These are phyloP conservation scores for Luperina testacea DNA, from an alignment of 2,888 invertebrate genomes.

Conservation along the genomic window DNA sequence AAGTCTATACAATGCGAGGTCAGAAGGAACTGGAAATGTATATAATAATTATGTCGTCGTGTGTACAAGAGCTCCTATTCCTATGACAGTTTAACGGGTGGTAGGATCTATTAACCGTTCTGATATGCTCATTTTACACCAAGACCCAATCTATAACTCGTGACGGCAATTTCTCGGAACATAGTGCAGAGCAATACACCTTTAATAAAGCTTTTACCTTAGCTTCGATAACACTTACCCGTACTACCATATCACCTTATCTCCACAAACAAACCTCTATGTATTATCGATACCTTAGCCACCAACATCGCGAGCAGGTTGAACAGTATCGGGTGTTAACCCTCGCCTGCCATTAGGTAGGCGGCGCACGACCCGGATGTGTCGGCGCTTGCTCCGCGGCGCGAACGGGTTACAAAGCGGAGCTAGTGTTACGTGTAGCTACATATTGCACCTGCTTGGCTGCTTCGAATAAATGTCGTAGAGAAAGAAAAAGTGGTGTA, in stretches of 20 bases:
- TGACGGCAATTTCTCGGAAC: neutral
- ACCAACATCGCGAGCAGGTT: constrained; percentile 31
- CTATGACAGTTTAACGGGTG: neutral
- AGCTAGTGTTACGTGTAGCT: constrained; percentile 16
- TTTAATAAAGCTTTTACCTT: neutral
- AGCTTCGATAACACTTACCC: neutral
- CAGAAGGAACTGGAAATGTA: neutral
- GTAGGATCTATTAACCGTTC: neutral
- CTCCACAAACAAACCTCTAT: constrained; percentile 10
- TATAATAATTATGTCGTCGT: neutral
- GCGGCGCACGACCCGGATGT: constrained; percentile 62
- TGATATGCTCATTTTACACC: neutral
- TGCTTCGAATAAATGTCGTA: constrained; percentile 1
- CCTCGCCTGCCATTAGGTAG: constrained; percentile 41
- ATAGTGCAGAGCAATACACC: neutral
- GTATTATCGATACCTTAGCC: constrained; percentile 8
- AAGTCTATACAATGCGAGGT: neutral
- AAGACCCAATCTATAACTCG: neutral
- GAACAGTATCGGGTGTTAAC: constrained; percentile 52
- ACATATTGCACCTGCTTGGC: constrained; percentile 29
- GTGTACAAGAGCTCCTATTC: neutral
- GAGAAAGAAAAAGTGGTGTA: neutral
- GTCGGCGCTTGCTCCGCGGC: constrained; percentile 42
- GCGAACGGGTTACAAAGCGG: constrained; percentile 52
- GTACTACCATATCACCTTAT: neutral